A percentile compares a stretch with the other conserved stretches of the same genome.
phyloP scores from a whole-genome alignment of 2,113 vertebrate genomes.

The Syngnathoides biaculeatus region DNA sequence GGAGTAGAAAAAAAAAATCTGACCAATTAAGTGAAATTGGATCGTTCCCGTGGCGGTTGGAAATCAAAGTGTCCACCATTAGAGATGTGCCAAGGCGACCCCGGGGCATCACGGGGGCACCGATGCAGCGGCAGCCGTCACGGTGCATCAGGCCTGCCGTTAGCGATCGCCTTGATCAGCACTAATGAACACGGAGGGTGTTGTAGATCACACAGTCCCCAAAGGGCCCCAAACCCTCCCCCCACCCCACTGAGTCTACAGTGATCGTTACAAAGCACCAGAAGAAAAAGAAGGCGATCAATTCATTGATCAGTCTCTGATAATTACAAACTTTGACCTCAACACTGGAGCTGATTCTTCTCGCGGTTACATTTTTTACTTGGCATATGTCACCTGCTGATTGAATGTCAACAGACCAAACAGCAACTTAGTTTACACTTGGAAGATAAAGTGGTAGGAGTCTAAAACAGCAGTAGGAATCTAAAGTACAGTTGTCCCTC shows the following conservation, averaged over 20 bases:
- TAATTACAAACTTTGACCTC: slow-evolving; percentile 66
- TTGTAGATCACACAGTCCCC: slow-evolving; percentile 35
- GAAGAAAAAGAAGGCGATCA: slow-evolving; percentile 68
- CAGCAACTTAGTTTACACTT: neutral
- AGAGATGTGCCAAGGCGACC: slow-evolving; percentile 12
- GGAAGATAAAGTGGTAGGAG: neutral
- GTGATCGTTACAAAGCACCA: slow-evolving; percentile 55
- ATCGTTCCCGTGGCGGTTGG: neutral
- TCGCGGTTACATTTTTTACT: neutral
- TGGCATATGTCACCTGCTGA: neutral
- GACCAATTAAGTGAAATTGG: neutral
- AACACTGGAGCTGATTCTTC: slow-evolving; percentile 24
- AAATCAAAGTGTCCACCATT: slow-evolving; percentile 20
- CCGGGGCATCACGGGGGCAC: slow-evolving; percentile 17
- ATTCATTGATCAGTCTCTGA: slow-evolving; percentile 76
- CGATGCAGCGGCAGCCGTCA: slow-evolving; percentile 49
- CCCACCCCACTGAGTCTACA: slow-evolving; percentile 15
- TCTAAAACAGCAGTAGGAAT: neutral
- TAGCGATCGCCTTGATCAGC: slow-evolving; percentile 64
- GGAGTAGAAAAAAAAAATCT: neutral
- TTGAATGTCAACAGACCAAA: neutral
- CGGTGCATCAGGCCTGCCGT: slow-evolving; percentile 57
- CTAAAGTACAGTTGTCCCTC: neutral
- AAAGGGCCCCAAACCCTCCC: neutral
- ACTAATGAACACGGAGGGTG: slow-evolving; percentile 66